These are phyloP conservation scores for Rotaria sp. DNA, from an alignment of 2,888 invertebrate genomes.

Conservation along the genomic window DNA sequence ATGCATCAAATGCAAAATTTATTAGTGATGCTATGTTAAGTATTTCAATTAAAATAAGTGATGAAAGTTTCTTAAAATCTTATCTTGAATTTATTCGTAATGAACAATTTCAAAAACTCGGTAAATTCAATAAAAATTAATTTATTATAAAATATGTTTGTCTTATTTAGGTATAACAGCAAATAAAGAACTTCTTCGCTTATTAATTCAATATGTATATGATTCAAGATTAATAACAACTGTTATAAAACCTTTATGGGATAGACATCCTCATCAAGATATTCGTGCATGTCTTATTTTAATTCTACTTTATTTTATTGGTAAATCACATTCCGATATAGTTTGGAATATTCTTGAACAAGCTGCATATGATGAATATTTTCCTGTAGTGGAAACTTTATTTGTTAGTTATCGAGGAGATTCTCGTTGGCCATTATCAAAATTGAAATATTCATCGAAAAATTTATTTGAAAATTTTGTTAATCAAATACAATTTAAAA, in stretches of 20 bases:
- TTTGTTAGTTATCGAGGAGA: not conserved
- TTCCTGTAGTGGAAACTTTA: not conserved
- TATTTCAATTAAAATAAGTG: not conserved
- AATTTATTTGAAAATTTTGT: not conserved
- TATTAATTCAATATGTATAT: not conserved
- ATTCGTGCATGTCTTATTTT: not conserved
- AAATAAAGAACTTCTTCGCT: conserved; percentile 16
- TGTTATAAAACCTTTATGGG: not conserved
- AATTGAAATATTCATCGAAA: not conserved
- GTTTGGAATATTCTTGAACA: not conserved
- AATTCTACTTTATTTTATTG: not conserved
- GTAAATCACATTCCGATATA: not conserved
- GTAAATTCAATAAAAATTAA: not conserved
- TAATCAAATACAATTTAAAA: not conserved
- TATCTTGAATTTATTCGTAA: not conserved
- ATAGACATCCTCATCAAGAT: not conserved
- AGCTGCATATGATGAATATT: not conserved
- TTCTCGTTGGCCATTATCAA: not conserved
- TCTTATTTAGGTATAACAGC: not conserved
- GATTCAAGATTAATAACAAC: not conserved
- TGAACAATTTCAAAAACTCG: conserved; percentile 1
- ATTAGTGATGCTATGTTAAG: not conserved
- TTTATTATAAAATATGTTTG: not conserved
- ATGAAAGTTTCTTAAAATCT: not conserved
- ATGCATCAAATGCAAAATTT: conserved; percentile 1